Base-by-base conservation (phyloP, 2,113 vertebrate species). In the Gadus macrocephalus region DNA sequence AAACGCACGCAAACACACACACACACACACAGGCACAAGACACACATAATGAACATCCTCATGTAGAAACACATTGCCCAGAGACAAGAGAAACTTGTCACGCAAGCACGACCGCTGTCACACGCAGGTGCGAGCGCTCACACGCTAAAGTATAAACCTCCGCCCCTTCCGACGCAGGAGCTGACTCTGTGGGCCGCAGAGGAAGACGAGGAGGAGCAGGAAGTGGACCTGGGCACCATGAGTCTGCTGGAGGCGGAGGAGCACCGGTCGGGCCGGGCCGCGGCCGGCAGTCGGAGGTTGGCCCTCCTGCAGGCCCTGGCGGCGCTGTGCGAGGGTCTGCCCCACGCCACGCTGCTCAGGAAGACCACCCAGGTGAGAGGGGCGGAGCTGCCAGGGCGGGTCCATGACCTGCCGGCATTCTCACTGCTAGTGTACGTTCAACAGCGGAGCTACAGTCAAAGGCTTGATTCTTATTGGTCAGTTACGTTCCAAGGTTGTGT, bases 281-380 rank as follows among this genome's bases (percentile, higher is more conserved):
- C 73, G 65, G 62, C 53, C 14, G 88, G 78, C 62, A 83, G 80
- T 28, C 91, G 81, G 80, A 91, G 83, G 75, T 84, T 99, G 61
- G 85, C 87, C 62, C 73, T 95, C n/a, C 90, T 99, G 31, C 97
- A 98, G 83, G 85, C 94, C 2, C 68, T 97, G 83, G 94, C 94
- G 1, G 67, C 91, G 0, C 85, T 98, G 84, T 95, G 95, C 0
- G 94, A 98, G 82, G 90, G 69, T 2, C 67, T 97, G 77, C 93
- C 94, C 0, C 93, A 95, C 73, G 89, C 91, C 0, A 81, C 93
- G 69, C 92, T 99, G 73, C 93, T 99, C 69, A 93, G 90, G 9
- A 92, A 94, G 42, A 67, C 92, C 35, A 79, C 75, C 42, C 96
- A 99, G 95, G 97, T 97, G 68, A 71, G 76, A 14, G 38, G 42